phyloP scores from a whole-genome alignment of 37 sponge, comb jelly and placozoan genomes.

The Haliclona indistincta region DNA sequence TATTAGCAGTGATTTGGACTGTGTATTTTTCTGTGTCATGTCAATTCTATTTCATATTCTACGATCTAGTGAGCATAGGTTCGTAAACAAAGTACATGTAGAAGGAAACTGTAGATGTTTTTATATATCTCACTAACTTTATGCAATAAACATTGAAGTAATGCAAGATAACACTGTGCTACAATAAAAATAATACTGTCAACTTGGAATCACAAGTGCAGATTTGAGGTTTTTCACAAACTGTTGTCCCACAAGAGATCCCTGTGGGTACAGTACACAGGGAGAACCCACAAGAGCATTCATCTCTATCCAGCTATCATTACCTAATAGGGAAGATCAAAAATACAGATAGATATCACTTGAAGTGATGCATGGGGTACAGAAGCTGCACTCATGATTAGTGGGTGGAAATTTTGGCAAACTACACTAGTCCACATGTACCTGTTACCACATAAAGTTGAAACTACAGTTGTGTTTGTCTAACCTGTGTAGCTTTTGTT shows the following conservation, averaged over 20 bases:
- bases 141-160: no score
- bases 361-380: background rate
- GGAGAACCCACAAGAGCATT: constrained; percentile 66
- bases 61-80: no score
- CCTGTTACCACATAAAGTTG: background rate
- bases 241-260: constrained; percentile 49
- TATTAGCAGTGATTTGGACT: no score
- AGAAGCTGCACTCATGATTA: background rate
- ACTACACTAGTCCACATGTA: background rate
- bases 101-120: no score
- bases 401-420: no score
- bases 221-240: constrained; percentile 53
- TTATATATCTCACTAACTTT: no score
- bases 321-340: constrained; percentile 18
- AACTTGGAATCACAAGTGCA: no score
- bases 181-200: no score
- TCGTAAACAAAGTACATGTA: no score
- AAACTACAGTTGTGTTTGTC: background rate
- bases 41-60: no score
- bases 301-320: constrained; percentile 22
- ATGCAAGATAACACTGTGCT: no score
- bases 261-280: constrained; percentile 37
- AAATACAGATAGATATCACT: background rate
- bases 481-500: constrained; percentile 35
- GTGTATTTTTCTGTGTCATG: no score